phyloP scores from a whole-genome alignment of 1,140 invertebrate species.

The Drosophila pectinifera region DNA sequence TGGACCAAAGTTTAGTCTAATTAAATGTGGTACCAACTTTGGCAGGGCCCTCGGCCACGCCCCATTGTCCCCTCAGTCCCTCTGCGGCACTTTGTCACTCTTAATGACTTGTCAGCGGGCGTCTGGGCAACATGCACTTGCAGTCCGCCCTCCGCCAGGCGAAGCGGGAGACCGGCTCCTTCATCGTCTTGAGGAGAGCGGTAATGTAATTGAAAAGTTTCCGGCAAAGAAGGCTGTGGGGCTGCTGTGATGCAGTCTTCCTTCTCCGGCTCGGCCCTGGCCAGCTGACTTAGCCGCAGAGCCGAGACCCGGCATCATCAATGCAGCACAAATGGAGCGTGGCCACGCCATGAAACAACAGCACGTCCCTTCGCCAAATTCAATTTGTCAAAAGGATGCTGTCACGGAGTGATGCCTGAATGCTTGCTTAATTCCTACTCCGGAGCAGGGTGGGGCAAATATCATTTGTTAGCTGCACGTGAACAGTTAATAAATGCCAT shows the following conservation, averaged over 20 bases:
- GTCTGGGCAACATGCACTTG: conserved; percentile 45
- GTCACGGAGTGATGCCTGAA: conserved; percentile 76
- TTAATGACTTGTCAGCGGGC: conserved; percentile 78
- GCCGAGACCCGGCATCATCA: conserved; percentile 48
- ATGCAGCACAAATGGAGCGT: conserved; percentile 74
- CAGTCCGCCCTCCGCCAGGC: not conserved
- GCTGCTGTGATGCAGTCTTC: no score
- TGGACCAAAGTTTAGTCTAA: conserved; percentile 64
- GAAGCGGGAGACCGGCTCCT: not conserved
- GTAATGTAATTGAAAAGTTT: conserved; percentile 82
- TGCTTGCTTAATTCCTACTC: conserved; percentile 75
- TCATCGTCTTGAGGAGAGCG: conserved; percentile 59
- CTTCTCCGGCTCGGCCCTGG: not conserved
- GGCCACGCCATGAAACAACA: conserved; percentile 73
- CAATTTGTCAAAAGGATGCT: conserved; percentile 83
- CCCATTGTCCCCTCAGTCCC: conserved; percentile 1
- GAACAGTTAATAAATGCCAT: conserved; percentile 80
- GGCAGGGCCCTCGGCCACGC: conserved; percentile 55
- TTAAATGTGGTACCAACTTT: conserved; percentile 72
- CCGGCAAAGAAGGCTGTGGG: conserved; percentile 19
- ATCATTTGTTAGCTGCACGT: conserved; percentile 73
- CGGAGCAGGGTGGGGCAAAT: conserved; percentile 16
- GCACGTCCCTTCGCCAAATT: conserved; percentile 72
- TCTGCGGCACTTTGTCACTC: conserved; percentile 72
- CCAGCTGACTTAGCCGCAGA: conserved; percentile 44